Base-by-base conservation (phyloP, 2,888 invertebrate species). In the Epinotia demarniana region DNA sequence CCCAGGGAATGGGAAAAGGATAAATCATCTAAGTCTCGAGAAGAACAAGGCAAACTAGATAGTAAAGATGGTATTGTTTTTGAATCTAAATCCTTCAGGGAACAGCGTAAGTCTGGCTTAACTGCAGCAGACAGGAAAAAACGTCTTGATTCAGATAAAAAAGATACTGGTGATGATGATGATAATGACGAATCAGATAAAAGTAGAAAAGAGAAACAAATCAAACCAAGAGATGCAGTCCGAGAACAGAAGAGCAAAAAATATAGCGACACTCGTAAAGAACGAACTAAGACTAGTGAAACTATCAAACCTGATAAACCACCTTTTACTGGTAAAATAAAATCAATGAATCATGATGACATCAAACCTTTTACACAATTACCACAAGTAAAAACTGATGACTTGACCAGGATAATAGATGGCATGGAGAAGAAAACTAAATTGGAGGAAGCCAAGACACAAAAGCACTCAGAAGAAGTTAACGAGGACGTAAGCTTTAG, bases 331-430 rank as follows among this genome's bases (percentile, higher is more conserved):
- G 91, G 84, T 79, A 94, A 90, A 87, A 81, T 82, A 2, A 94
- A 92, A 82, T 83, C 86, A 55, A 82, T 90, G 19, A 93, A 92
- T 77, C 84, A 89, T 81, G 92, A 92, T 80, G 92, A 94, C 78
- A 94, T 94, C 53, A 94, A 94, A 83, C 94, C 94, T 1, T 94
- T 94, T 73, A 94, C 94, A 62, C 94, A 94, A 82, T 82, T 93
- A 72, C 94, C 94, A 8, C 93, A 94, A 80, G 93, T 94, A 1
- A 94, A 94, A 83, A 92, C 93, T 76, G 93, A 94, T 79, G 93
- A 94, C 81, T 85, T 94, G 77, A 85, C 89, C 12, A 94, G 92
- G 85, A 86, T 93, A 43, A 92, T 94, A 73, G 93, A 94, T 76
- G 89, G 89, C 66, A 87, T 93, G 88, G 94, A 94, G 72, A 92